These are phyloP conservation scores for Amphiprion percula DNA, from an alignment of 2,113 vertebrate genomes.

Conservation along the genomic window DNA sequence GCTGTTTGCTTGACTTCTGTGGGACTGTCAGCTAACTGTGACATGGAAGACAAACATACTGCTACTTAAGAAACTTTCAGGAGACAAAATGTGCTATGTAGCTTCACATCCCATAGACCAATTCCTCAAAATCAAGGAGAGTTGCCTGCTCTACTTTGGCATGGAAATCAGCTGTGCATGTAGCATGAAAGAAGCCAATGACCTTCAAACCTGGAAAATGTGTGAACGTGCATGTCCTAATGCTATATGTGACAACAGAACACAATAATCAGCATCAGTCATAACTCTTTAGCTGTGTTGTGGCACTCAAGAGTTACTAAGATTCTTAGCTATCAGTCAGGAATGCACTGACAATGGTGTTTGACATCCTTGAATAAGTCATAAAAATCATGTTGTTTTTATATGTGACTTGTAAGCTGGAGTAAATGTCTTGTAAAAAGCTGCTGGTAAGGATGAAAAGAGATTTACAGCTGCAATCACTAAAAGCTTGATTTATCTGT, in stretches of 20 bases:
- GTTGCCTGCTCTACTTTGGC: conserved; percentile 18
- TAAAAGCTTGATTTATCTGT: neutral
- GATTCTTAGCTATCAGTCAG: neutral
- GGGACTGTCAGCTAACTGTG: neutral
- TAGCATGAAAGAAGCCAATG: conserved; percentile 1
- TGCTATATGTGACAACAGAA: neutral
- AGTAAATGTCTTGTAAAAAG: too few relatives aligned
- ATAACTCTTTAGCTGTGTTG: neutral
- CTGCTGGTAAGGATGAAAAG: too few relatives aligned
- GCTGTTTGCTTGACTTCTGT: conserved; percentile 3
- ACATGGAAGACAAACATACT: conserved; percentile 21
- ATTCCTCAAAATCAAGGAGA: conserved; percentile 41
- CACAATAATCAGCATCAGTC: neutral
- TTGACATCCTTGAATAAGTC: too few relatives aligned
- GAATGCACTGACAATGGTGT: neutral
- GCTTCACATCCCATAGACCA: conserved; percentile 11
- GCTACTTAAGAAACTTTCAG: conserved; percentile 3
- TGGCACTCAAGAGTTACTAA: too few relatives aligned
- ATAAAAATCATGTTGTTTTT: neutral
- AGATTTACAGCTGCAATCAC: neutral
- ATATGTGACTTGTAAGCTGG: too few relatives aligned
- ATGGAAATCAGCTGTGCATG: neutral
- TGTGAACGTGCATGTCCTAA: neutral
- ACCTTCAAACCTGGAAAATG: conserved; percentile 28
- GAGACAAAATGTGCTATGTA: conserved; percentile 47